These are phyloP conservation scores for Bujurquina vittata DNA, from an alignment of 2,113 vertebrate genomes.

Conservation along the genomic window DNA sequence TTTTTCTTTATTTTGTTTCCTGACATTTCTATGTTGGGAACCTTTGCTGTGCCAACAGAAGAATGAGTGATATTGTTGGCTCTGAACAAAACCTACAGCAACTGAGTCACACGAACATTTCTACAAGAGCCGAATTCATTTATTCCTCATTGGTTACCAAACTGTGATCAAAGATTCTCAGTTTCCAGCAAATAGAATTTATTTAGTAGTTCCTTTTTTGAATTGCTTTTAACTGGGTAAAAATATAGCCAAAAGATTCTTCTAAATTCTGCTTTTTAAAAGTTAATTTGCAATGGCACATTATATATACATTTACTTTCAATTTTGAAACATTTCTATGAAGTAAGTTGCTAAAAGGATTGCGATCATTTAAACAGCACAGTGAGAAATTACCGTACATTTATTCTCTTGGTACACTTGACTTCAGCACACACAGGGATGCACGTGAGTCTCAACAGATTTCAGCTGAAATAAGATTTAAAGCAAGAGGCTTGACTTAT, in stretches of 20 bases:
- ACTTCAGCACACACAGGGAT: slow-evolving; percentile 4
- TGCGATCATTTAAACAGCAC: neutral
- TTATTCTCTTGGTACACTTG: neutral
- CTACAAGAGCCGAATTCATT: too few species aligned
- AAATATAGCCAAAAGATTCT: fast-evolving
- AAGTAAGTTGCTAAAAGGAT: neutral
- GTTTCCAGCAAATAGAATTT: neutral
- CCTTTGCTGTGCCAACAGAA: too few species aligned
- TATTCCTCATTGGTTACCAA: too few species aligned
- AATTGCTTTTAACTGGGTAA: fast-evolving
- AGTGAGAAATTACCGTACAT: neutral
- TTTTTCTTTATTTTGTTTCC: too few species aligned
- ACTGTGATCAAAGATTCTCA: neutral
- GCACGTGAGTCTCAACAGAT: slow-evolving; percentile 10
- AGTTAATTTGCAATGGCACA: neutral
- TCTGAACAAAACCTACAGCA: neutral
- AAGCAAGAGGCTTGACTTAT: slow-evolving; percentile 35
- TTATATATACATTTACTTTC: neutral
- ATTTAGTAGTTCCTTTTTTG: neutral
- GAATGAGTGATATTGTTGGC: too few species aligned
- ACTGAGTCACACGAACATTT: neutral
- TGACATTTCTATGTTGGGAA: too few species aligned
- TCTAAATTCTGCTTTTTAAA: neutral
- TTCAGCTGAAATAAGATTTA: slow-evolving; percentile 43
- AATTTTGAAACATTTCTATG: neutral